Conservation (phyloP, 2,797 vertebrate genomes). For the Semotilus atromaculatus region DNA sequence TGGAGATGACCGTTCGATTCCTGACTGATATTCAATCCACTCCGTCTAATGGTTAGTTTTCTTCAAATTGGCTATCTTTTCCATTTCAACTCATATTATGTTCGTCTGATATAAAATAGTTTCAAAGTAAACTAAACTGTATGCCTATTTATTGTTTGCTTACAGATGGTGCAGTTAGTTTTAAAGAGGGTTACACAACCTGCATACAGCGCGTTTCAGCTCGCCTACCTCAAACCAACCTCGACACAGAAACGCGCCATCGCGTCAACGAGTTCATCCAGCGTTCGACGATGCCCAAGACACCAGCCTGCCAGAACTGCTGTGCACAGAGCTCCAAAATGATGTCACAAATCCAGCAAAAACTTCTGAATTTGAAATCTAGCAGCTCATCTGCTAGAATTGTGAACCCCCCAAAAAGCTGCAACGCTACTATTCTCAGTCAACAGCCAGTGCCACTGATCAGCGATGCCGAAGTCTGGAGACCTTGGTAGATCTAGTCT, state of each 20-base stretch:
- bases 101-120: no score
- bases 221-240: constrained; percentile 74
- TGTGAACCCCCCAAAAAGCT: constrained; percentile 52
- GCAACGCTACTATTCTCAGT: constrained; percentile 39
- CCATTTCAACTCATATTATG: neutral
- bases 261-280: constrained; percentile 78
- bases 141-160: constrained; percentile 18
- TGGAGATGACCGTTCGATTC: constrained; percentile 90
- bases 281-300: constrained; percentile 62
- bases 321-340: constrained; percentile 61
- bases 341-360: constrained; percentile 71
- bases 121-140: constrained; percentile 53
- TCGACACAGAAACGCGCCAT: constrained; percentile 73
- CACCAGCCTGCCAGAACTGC: constrained; percentile 72
- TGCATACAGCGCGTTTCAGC: constrained; percentile 81
- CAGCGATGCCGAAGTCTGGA: constrained; percentile 69
- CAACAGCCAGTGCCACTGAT: constrained; percentile 43
- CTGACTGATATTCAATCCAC: constrained; percentile 77
- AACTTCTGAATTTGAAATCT: constrained; percentile 68
- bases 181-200: constrained; percentile 82
- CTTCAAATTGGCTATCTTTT: neutral
- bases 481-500: constrained; percentile 71
- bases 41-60: constrained; percentile 73
- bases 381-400: constrained; percentile 58
- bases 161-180: constrained; percentile 69